A percentile compares a stretch with the other conserved stretches of the same genome.
These are phyloP conservation scores for Orientallactaga bullata DNA, from an alignment of 2,113 vertebrate species.

Conservation along the genomic window DNA sequence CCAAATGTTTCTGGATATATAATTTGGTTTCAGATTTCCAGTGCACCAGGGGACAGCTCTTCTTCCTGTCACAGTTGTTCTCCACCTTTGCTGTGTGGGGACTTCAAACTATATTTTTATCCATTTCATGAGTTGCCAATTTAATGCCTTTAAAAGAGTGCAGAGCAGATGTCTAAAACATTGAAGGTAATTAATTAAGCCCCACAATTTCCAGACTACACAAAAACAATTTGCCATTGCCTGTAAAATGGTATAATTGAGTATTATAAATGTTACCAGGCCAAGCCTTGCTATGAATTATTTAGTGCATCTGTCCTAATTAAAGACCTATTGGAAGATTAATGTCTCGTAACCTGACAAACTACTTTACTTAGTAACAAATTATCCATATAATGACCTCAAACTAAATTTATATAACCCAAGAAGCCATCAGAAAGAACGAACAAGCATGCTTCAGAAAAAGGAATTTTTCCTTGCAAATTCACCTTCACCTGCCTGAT, in stretches of 20 bases:
- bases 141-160: slow-evolving; percentile 86
- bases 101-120: slow-evolving; percentile 87
- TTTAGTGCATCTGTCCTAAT: slow-evolving; percentile 90
- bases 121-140: slow-evolving; percentile 84
- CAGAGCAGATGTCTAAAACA: slow-evolving; percentile 87
- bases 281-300: slow-evolving; percentile 88
- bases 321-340: slow-evolving; percentile 89
- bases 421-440: slow-evolving; percentile 79
- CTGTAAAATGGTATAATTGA: slow-evolving; percentile 88
- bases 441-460: slow-evolving; percentile 67
- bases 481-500: slow-evolving; percentile 42
- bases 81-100: slow-evolving; percentile 80
- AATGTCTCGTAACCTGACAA: slow-evolving; percentile 89
- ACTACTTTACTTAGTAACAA: slow-evolving; percentile 89
- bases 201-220: slow-evolving; percentile 86
- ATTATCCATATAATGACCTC: slow-evolving; percentile 89
- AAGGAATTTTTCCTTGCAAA: slow-evolving; percentile 42
- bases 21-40: slow-evolving; percentile 72
- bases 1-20: slow-evolving; percentile 50
- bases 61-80: slow-evolving; percentile 69
- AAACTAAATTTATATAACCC: slow-evolving; percentile 86
- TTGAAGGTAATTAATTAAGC: slow-evolving; percentile 89
- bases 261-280: slow-evolving; percentile 89
- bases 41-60: slow-evolving; percentile 27
- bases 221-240: slow-evolving; percentile 90